Conservation (phyloP, 2,888 invertebrate genomes). For the Heliconius erato region DNA sequence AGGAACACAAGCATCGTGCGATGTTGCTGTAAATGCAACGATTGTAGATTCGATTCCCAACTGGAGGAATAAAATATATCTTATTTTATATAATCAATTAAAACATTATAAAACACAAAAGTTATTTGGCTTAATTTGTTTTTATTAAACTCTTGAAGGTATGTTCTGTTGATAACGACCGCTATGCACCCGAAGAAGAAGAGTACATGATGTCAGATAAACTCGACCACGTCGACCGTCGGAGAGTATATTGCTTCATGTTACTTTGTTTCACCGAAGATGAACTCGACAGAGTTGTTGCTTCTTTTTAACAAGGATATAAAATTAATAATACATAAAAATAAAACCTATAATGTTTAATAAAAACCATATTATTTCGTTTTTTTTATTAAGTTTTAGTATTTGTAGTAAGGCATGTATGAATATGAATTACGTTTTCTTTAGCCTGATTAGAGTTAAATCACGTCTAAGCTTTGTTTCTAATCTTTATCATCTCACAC, state of each 20-base stretch:
- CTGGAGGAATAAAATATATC: background rate
- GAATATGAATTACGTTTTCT: background rate
- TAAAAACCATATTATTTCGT: background rate
- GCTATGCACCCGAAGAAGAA: slow-evolving; percentile 73
- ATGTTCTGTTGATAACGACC: slow-evolving; percentile 68
- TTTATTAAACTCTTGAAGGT: slow-evolving; percentile 58
- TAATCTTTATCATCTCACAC: background rate
- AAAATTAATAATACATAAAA: background rate
- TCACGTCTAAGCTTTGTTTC: background rate
- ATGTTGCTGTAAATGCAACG: too few relatives aligned
- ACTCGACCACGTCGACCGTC: slow-evolving; percentile 69
- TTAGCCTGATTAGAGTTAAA: background rate
- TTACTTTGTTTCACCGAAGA: slow-evolving; percentile 78
- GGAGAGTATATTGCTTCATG: slow-evolving; percentile 77
- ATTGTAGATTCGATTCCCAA: too few relatives aligned
- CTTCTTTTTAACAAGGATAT: slow-evolving; percentile 63
- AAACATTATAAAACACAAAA: too few relatives aligned
- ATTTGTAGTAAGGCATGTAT: background rate
- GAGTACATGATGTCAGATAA: slow-evolving; percentile 60
- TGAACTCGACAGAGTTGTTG: slow-evolving; percentile 74
- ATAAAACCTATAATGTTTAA: background rate
- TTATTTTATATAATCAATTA: background rate
- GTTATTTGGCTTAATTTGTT: background rate
- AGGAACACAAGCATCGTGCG: too few relatives aligned
- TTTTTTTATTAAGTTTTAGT: background rate